These are phyloP conservation scores for Achlya flavicornis DNA, from an alignment of 2,888 invertebrate genomes.

Conservation along the genomic window DNA sequence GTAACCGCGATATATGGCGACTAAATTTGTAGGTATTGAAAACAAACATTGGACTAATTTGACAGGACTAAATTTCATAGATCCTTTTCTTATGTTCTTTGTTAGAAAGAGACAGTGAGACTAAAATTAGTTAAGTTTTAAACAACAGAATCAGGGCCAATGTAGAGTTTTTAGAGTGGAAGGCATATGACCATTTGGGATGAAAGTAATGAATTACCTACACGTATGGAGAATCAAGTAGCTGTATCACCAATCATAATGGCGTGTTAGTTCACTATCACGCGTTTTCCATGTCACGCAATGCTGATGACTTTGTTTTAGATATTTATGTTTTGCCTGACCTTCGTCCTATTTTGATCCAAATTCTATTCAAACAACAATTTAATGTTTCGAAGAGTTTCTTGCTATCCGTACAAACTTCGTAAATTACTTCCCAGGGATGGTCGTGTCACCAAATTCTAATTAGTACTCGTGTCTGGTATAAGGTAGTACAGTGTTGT, in stretches of 20 bases:
- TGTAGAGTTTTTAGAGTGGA: neutral
- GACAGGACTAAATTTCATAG: too few relatives aligned
- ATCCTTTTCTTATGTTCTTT: too few relatives aligned
- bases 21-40: too few relatives aligned
- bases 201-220: neutral
- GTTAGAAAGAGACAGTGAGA: too few relatives aligned
- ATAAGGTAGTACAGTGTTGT: conserved; percentile 67
- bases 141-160: too few relatives aligned
- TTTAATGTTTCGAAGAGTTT: conserved; percentile 16
- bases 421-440: conserved; percentile 54
- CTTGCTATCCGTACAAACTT: conserved; percentile 63
- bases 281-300: neutral
- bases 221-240: neutral
- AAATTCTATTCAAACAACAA: neutral
- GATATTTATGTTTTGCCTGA: neutral
- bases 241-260: neutral
- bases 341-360: neutral
- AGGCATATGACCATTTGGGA: neutral
- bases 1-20: too few relatives aligned
- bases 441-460: conserved; percentile 79
- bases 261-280: neutral
- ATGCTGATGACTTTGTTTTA: conserved; percentile 6
- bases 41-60: too few relatives aligned
- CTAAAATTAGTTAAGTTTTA: too few relatives aligned
- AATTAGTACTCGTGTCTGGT: conserved; percentile 80